Base-by-base conservation (phyloP, 2,797 vertebrate genomes). In the Picus viridis region DNA sequence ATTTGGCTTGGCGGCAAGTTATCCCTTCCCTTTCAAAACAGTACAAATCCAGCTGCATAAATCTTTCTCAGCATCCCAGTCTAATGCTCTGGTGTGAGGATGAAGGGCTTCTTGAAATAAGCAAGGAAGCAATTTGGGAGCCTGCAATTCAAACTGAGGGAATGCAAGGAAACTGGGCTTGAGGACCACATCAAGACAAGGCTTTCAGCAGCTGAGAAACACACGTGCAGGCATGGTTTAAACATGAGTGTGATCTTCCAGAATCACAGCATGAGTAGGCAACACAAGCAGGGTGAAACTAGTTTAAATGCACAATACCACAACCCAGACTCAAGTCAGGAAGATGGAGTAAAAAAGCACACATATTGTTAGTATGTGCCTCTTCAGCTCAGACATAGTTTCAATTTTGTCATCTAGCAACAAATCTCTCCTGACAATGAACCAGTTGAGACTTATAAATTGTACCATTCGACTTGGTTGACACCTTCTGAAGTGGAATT, bases 1-100 rank as follows among this genome's bases (percentile, higher is more conserved):
- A 75, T 96, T 95, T 73, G 64, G 90, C 68, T 97, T 96, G 96
- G 95, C 93, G 96, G 51, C 45, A 72, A 88, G 72, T 71, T 68
- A 67, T 69, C 77, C 76, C 64, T 80, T 96, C 88, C 91, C 86
- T 94, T 95, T 91, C 71, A 76, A 63, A 93, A 82, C 11, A 81
- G 57, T 10, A 94, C 74, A 95, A 95, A 90, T 90, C 32, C 93
- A 68, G 36, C 61, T 95, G 87, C 83, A 80, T 90, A 79, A 88
- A 76, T 67, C 83, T 95, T 95, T 96, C 93, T 91, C 63, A 64
- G 14, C 7, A 17, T 65, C 90, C 70, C 53, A 74, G 45, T 74
- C 90, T 92, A 92, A 69, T 30, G 68, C 64, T 69, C 63, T 9
- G 41, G 69, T 73, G 58, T 70, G 82, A 95, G 76, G 94, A 96